A percentile compares a stretch with the other conserved stretches of the same genome.
phyloP scores from a whole-genome alignment of 2,888 invertebrate genomes.

The Hoplodrina ambigua region DNA sequence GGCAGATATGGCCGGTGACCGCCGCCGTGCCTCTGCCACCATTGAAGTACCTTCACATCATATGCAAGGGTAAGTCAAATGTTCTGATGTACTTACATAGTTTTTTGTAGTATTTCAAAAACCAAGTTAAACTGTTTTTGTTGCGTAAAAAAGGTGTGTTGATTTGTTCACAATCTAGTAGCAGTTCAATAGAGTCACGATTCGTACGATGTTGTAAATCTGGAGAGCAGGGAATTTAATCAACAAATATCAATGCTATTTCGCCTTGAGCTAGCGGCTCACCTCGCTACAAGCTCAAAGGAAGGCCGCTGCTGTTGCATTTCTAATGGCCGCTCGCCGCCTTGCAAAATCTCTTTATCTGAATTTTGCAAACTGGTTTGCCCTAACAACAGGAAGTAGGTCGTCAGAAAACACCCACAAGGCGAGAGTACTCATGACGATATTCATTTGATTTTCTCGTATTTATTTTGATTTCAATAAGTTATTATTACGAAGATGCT shows the following conservation, averaged over 20 bases:
- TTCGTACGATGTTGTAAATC: constrained; percentile 57
- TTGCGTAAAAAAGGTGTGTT: neutral
- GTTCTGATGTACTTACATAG: neutral
- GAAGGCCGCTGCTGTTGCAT: constrained; percentile 84
- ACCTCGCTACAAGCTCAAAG: constrained; percentile 81
- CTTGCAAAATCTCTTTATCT: constrained; percentile 78
- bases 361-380: constrained; percentile 68
- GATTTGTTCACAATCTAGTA: too few species aligned
- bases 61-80: constrained; percentile 92
- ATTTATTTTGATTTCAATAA: neutral
- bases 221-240: constrained; percentile 75
- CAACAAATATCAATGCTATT: constrained; percentile 81
- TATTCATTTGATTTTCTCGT: neutral
- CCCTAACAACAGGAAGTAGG: constrained; percentile 68
- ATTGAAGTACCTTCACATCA: constrained; percentile 94
- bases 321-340: constrained; percentile 80
- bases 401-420: constrained; percentile 53
- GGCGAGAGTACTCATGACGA: neutral
- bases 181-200: constrained; percentile 12
- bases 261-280: constrained; percentile 85
- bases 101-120: neutral
- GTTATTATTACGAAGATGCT: constrained; percentile 4
- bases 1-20: constrained; percentile 97
- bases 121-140: too few species aligned
- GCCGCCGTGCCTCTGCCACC: constrained; percentile 94